Percentiles rank a stretch among this genome's conserved stretches.
Evolutionary conservation across 2,888 invertebrate genomes (phyloP).

Genomic region (Suillia variegata): DNA sequence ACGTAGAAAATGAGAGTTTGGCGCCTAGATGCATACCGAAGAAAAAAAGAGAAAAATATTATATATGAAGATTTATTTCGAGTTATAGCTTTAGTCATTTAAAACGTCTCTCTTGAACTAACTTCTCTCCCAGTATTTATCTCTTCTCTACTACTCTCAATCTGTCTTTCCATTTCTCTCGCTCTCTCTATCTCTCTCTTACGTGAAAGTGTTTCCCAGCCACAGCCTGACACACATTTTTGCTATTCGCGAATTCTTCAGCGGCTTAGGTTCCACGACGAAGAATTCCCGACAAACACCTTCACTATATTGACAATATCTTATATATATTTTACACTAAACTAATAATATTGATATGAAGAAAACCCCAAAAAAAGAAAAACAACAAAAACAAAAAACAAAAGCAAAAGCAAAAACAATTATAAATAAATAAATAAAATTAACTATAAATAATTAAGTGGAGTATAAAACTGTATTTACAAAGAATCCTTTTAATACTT

Average conservation of each 20-base stretch:
- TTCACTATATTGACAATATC: constrained; percentile 60
- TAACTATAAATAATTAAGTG: constrained; percentile 27
- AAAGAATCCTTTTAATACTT: constrained; percentile 55
- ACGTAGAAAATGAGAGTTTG: no score
- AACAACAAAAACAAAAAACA: constrained; percentile 27
- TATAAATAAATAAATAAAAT: no score
- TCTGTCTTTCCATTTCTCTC: no score
- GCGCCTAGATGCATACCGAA: no score
- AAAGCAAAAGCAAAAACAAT: no score
- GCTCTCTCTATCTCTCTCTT: no score
- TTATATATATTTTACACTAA: constrained; percentile 60
- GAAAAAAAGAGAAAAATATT: no score
- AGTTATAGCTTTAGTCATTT: no score
- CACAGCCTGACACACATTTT: constrained; percentile 23
- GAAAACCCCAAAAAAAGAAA: constrained; percentile 26
- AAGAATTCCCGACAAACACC: constrained; percentile 53
- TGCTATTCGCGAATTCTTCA: constrained; percentile 29
- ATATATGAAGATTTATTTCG: no score
- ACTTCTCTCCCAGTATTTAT: no score
- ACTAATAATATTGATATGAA: constrained; percentile 49
- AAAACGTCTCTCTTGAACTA: no score
- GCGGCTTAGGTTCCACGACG: constrained; percentile 20
- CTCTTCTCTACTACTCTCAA: no score
- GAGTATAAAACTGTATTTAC: constrained; percentile 53
- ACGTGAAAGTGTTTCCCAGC: not conserved